Evolutionary conservation across 1,140 invertebrate species (phyloP), one percentile per base, ranked within the genome.

Genomic region (Halictus rubicundus): DNA sequence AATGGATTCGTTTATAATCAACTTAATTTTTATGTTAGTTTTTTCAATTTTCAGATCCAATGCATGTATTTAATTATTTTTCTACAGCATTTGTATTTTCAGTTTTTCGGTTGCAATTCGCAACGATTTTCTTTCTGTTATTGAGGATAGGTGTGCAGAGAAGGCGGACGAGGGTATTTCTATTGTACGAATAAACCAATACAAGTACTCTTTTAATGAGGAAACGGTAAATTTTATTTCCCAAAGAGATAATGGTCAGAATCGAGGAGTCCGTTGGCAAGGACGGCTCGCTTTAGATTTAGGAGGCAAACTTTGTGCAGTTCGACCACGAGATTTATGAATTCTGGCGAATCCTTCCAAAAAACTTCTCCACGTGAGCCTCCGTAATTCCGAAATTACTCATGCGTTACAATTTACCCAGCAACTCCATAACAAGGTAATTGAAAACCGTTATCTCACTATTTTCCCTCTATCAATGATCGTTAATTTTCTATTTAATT

Each of bases 311-410:
- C 39, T 79, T 74, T 12, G 21, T 6, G 14, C 65, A 79, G 25
- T 66, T 66, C 23, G 0, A 37, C 23, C 5, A 25, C 39, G 21
- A 59, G 61, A 79, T 79, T 79, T 79, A 73, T 57, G 77, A 79
- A 65, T 65, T 12, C 59, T 73, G 8, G 21, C 16, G 21, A 59
- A 46, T 79, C 32, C 69, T 23, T 79, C 2, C 7, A 66, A 73
- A 66, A 73, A 21, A 25, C 63, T 72, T 69, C 46, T 25, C 14
- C n/a, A 42, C 57, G 39, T 8, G 8, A 27, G 32, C 21, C 32
- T 54, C 39, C 14, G 12, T 54, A 39, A 39, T 69, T 76, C 37
- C 68, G 27, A 21, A 71, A 63, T 71, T 23, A 63, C 42, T 78
- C 42, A 19, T 52, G 68, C 42, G 75, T 78, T 52, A 42, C 23